These are phyloP conservation scores for Dendrophyllia cribrosa DNA, from an alignment of 64 coral and sea anemone species.

Conservation along the genomic window DNA sequence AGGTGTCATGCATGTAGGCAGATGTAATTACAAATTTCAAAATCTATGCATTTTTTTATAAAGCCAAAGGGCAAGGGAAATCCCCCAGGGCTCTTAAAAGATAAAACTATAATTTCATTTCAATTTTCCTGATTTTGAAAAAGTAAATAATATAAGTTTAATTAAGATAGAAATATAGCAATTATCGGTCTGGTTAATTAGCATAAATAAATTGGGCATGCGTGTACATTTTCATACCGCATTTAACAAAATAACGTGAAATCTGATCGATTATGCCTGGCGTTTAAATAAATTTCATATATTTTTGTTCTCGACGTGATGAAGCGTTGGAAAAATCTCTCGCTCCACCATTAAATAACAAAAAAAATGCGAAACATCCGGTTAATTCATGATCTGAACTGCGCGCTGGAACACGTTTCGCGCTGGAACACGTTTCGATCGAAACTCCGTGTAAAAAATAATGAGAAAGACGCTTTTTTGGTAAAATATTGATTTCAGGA, in stretches of 20 bases:
- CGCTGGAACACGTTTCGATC: not conserved
- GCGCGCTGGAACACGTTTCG: not conserved
- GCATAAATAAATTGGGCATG: too few relatives aligned
- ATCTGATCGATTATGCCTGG: not conserved
- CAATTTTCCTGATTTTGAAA: not conserved
- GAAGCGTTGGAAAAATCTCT: slow-evolving; percentile 9
- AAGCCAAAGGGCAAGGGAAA: not conserved
- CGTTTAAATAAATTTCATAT: not conserved
- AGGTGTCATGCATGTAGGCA: not conserved
- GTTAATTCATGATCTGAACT: not conserved
- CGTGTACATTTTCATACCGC: too few relatives aligned
- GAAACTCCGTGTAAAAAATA: not conserved
- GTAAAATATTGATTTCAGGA: too few relatives aligned
- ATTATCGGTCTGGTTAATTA: too few relatives aligned
- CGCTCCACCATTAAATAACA: not conserved
- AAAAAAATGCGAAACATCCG: slow-evolving; percentile 5
- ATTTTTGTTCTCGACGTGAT: not conserved
- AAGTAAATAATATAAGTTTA: not conserved
- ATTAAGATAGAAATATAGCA: not conserved
- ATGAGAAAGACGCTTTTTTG: not conserved
- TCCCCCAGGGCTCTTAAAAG: not conserved
- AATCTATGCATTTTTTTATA: not conserved
- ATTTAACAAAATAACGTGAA: not conserved
- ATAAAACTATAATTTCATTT: not conserved
- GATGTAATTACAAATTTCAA: not conserved